Conservation (phyloP, 2,888 invertebrate genomes). For the Pachycephus smyrnensis region DNA sequence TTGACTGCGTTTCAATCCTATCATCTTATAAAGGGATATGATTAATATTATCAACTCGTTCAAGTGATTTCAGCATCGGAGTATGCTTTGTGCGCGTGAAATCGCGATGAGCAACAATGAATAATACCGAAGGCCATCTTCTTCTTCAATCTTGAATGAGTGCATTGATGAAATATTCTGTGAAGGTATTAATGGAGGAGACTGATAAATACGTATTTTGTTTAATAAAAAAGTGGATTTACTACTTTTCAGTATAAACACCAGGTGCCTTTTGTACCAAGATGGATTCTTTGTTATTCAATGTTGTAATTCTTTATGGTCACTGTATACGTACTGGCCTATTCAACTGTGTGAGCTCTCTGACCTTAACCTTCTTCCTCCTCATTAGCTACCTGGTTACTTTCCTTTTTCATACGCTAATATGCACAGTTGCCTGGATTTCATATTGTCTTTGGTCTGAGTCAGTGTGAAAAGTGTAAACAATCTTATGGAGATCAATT, state of each 20-base stretch:
- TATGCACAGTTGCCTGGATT: neutral
- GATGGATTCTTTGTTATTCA: neutral
- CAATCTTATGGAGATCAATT: neutral
- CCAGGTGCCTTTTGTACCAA: neutral
- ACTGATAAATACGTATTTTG: neutral
- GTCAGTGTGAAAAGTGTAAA: neutral
- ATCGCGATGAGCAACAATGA: neutral
- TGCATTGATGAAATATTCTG: neutral
- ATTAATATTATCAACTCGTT: neutral
- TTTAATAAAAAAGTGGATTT: neutral
- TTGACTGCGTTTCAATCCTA: neutral
- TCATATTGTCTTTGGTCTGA: neutral
- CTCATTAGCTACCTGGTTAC: neutral
- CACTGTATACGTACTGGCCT: neutral
- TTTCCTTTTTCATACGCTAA: neutral
- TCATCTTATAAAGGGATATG: neutral
- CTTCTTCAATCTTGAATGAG: neutral
- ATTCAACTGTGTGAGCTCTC: neutral
- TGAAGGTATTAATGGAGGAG: neutral
- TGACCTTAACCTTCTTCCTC: neutral
- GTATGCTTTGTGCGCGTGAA: neutral
- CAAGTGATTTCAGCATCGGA: neutral
- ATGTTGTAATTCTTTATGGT: neutral
- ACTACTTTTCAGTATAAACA: neutral
- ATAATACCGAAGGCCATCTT: neutral